Percentiles rank a stretch among this genome's conserved stretches.
These are phyloP conservation scores for Onychomys leucogaster DNA, from an alignment of 2,797 vertebrate genomes.

Conservation along the genomic window DNA sequence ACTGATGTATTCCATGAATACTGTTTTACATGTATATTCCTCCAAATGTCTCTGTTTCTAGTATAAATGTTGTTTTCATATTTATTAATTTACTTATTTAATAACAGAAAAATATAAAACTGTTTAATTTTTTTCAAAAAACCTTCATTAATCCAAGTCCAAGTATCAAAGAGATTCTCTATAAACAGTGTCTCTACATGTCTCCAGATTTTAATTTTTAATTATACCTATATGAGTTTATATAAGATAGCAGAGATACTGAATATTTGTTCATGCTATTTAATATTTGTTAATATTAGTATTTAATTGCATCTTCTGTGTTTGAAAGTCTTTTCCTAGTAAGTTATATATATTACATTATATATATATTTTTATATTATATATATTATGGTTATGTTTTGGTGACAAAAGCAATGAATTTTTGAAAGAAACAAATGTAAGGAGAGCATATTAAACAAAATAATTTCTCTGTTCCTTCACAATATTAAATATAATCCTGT, in stretches of 20 bases:
- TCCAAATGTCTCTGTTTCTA: slow-evolving; percentile 19
- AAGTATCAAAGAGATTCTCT: background rate
- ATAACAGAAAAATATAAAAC: background rate
- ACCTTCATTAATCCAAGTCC: background rate
- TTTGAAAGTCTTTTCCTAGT: background rate
- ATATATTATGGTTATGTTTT: background rate
- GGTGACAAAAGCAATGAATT: background rate
- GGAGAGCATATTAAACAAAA: background rate
- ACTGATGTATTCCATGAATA: background rate
- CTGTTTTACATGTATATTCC: background rate
- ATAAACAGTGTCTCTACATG: background rate
- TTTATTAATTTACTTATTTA: background rate
- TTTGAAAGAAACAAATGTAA: background rate
- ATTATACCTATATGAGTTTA: background rate
- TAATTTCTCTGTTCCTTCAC: background rate
- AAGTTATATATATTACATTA: background rate
- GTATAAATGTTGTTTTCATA: background rate
- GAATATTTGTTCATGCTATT: background rate
- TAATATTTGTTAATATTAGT: background rate
- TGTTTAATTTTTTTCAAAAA: background rate
- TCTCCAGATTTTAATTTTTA: slow-evolving; percentile 12
- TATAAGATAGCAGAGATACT: background rate
- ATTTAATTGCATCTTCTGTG: background rate
- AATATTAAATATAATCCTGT: background rate
- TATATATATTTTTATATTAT: background rate